phyloP scores from a whole-genome alignment of 2,797 vertebrate genomes.

The Gobio occitaniae region DNA sequence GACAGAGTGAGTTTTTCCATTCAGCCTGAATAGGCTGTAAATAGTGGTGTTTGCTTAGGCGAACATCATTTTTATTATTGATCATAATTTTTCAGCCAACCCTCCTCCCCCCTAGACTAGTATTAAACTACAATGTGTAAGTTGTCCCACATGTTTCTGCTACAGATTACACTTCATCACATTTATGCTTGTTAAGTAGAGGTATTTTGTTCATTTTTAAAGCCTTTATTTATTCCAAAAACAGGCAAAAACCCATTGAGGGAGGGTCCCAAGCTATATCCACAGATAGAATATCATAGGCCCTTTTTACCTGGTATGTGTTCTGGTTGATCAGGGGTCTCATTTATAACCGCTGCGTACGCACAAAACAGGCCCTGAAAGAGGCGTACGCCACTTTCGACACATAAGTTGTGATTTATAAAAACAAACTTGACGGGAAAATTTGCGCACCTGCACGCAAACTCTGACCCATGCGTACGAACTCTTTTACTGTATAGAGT shows the following conservation, averaged over 20 bases:
- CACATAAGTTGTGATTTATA: too few species aligned
- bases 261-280: background rate
- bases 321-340: too few species aligned
- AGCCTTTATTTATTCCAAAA: background rate
- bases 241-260: background rate
- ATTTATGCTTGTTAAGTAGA: background rate
- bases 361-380: too few species aligned
- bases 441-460: too few species aligned
- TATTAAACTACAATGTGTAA: background rate
- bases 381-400: too few species aligned
- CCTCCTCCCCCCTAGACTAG: background rate
- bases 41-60: background rate
- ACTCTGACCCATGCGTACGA: too few species aligned
- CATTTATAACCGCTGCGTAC: too few species aligned
- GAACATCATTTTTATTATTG: background rate
- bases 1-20: slow-evolving; percentile 81
- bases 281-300: background rate
- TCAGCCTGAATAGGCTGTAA: background rate
- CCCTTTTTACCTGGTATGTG: too few species aligned
- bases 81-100: background rate
- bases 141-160: background rate
- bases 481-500: too few species aligned
- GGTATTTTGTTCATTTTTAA: background rate
- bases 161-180: background rate
- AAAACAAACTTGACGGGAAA: too few species aligned